Evolutionary conservation across 2,888 invertebrate genomes (phyloP), one percentile per base, ranked within the genome.

Genomic region (Arenicola marina): DNA sequence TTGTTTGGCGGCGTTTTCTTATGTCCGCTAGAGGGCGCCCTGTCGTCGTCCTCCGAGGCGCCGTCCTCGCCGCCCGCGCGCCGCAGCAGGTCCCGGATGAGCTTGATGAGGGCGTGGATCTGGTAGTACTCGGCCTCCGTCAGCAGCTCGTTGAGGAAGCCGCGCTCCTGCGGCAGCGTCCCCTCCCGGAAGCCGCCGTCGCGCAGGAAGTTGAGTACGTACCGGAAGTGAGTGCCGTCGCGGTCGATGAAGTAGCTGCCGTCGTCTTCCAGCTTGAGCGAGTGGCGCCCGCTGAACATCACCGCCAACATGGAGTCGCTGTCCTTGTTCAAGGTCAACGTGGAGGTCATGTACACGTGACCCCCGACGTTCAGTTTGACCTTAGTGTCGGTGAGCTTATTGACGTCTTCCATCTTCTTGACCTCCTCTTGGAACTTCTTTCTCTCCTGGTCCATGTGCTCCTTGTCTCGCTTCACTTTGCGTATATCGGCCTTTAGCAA

Each of bases 131-230:
- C 69, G 1, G 75, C 73, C 46, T 76, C 76, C 24, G 67, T 66
- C 28, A 69, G 53, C 3, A 75, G 53, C 55, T 76, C 75, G 26
- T 62, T 63, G 3, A 76, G 55, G n/a, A 73, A 51, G 45, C 58
- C 61, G 2, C 18, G 26, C 4, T 69, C 65, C 1, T 51, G 45
- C 4, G 72, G 69, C n/a, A 75, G 46, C 1, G 67, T 62, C 1
- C 68, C 67, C 2, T 66, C 58, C 2, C 70, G 48, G 29, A 77
- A 68, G 29, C 75, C 76, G 15, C 79, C 78, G 62, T 80, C 80
- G n/a, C 80, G 68, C 56, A 80, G 69, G 65, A 77, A 79, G 63
- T 79, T 79, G 65, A 80, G 67, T 55, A 79, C 76, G 63, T 78
- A 76, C 28, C 66, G 32, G 67, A 76, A 76, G 53, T 76, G 71